These are phyloP conservation scores for human (Homo sapiens) DNA, from an alignment of 2,113 vertebrate species.

Conservation along the genomic window GRCh38 chr20:56846501-56847000, in stretches of 20 bases:
- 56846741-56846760: not conserved
- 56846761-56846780: not conserved
- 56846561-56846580: not conserved
- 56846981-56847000: not conserved
- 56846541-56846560: not conserved
- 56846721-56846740: not conserved
- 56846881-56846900: not conserved
- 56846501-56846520: not conserved
- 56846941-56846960: not conserved
- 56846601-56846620: not conserved
- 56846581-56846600: not conserved
- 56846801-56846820: not conserved
- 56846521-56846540: not conserved
- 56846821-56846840: not conserved
- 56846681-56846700: not conserved
- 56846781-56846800: not conserved
- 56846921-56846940: not conserved
- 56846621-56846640: too few relatives aligned
- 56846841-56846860: not conserved
- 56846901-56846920: not conserved
- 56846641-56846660: not conserved
- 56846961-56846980: not conserved
- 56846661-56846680: rapidly evolving
- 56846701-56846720: not conserved
- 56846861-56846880: not conserved